These are phyloP conservation scores for Phalera bucephala DNA, from an alignment of 2,888 invertebrate species.

Conservation along the genomic window DNA sequence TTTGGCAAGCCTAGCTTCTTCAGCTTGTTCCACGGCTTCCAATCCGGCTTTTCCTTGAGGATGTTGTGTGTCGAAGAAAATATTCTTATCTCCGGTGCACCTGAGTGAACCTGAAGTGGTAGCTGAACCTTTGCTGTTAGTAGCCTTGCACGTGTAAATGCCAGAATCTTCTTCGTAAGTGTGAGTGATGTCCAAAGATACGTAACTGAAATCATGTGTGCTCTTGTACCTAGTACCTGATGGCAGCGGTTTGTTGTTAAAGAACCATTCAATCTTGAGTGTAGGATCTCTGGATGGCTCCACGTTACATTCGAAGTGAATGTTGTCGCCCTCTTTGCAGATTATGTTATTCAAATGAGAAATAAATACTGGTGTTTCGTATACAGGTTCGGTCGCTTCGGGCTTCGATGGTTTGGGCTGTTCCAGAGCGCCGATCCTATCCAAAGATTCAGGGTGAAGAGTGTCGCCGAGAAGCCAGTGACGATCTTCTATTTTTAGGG, in stretches of 20 bases:
- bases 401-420: conserved; percentile 87
- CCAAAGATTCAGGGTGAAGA: conserved; percentile 94
- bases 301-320: conserved; percentile 95
- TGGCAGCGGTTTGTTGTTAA: conserved; percentile 94
- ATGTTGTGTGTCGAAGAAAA: conserved; percentile 95
- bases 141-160: conserved; percentile 94
- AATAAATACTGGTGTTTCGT: conserved; percentile 94
- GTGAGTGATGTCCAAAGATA: conserved; percentile 94
- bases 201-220: conserved; percentile 97
- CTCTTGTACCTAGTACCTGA: conserved; percentile 95
- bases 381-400: conserved; percentile 89
- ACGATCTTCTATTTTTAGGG: conserved; percentile 93
- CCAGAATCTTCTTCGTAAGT: conserved; percentile 97
- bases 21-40: conserved; percentile 94
- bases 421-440: conserved; percentile 93
- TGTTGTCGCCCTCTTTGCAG: conserved; percentile 93
- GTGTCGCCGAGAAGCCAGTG: conserved; percentile 95
- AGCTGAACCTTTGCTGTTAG: conserved; percentile 94
- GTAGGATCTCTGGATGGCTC: conserved; percentile 96
- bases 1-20: conserved; percentile 90
- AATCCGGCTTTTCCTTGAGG: conserved; percentile 96
- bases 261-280: conserved; percentile 96
- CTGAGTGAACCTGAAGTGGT: conserved; percentile 94
- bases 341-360: conserved; percentile 95
- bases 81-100: conserved; percentile 90